These are phyloP conservation scores for Sphinx pinastri DNA, from an alignment of 2,888 invertebrate genomes.

Conservation along the genomic window DNA sequence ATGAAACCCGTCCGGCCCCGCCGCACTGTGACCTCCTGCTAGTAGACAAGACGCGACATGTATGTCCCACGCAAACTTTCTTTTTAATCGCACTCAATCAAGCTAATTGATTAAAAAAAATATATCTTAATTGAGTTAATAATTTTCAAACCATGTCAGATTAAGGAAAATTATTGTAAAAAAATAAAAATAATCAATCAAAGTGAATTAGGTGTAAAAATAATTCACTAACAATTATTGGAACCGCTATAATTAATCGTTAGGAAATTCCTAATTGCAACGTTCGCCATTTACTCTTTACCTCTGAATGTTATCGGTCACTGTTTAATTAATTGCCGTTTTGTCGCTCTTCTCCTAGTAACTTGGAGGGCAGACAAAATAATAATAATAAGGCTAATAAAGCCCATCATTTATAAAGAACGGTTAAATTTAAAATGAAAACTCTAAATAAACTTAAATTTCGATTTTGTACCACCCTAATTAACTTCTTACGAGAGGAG, in stretches of 20 bases:
- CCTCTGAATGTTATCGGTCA: too few species aligned
- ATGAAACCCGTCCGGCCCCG: constrained; percentile 54
- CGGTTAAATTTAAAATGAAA: too few species aligned
- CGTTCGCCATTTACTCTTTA: too few species aligned
- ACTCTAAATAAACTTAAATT: too few species aligned
- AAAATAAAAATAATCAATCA: constrained; percentile 5
- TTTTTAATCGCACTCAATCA: constrained; percentile 43
- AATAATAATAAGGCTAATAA: too few species aligned
- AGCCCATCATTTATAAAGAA: too few species aligned
- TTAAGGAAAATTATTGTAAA: not conserved
- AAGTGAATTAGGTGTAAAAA: not conserved
- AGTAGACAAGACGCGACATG: constrained; percentile 51
- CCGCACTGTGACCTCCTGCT: constrained; percentile 60
- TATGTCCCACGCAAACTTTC: constrained; percentile 48
- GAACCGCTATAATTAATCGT: not conserved
- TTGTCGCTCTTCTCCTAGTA: too few species aligned
- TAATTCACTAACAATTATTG: not conserved
- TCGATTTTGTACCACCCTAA: too few species aligned
- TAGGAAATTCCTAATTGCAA: too few species aligned
- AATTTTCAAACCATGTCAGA: constrained; percentile 11
- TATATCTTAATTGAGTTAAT: constrained; percentile 3
- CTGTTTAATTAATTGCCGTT: too few species aligned
- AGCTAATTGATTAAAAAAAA: not conserved
- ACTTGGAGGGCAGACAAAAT: too few species aligned
- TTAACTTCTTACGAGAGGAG: too few species aligned